Base-by-base conservation (phyloP, 2,797 vertebrate genomes). In the Coccyzus lansbergi region DNA sequence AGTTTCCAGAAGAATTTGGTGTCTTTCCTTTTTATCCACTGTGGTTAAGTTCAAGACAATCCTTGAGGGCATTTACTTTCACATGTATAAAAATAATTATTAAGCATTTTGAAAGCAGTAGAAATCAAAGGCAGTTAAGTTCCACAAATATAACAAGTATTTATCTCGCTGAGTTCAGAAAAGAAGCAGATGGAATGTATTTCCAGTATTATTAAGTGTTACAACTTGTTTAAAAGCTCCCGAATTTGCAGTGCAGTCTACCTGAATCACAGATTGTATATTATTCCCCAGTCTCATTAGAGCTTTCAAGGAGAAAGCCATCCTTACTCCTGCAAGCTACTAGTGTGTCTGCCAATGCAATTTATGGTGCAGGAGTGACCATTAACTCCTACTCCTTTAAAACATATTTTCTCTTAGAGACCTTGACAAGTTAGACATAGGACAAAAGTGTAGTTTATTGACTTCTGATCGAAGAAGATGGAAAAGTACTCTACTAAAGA, bases 261-360 rank as follows among this genome's bases (percentile, higher is more conserved):
- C 95, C 95, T 95, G 95, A 92, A 94, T 97, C 96, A 96, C 76
- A 96, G 94, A 96, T 92, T 97, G 93, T 96, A 97, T 97, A 97
- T 97, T 97, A 97, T 96, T 97, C 95, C 92, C 95, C 87, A 79
- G 90, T 91, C 96, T 97, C 95, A 97, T 97, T 98, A 97, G 89
- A 88, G 94, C 87, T 97, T 97, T 97, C 97, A 97, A 97, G 96
- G 97, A 98, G 97, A 97, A 98, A 98, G 90, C 94, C 97, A 97
- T 97, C 94, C 92, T 95, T 97, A 84, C 90, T 93, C 93, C 97
- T 96, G 68, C 93, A 89, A 94, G 92, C 94, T 95, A 97, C 95
- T 91, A 92, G 94, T 90, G 75, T 95, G 93, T 96, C 96, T 98
- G 96, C 93, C 95, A 96, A 56, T 80, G 95, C 93, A 97, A 97